Evolutionary conservation across 2,888 invertebrate species (phyloP).

Genomic region (Leucozona laternaria): DNA sequence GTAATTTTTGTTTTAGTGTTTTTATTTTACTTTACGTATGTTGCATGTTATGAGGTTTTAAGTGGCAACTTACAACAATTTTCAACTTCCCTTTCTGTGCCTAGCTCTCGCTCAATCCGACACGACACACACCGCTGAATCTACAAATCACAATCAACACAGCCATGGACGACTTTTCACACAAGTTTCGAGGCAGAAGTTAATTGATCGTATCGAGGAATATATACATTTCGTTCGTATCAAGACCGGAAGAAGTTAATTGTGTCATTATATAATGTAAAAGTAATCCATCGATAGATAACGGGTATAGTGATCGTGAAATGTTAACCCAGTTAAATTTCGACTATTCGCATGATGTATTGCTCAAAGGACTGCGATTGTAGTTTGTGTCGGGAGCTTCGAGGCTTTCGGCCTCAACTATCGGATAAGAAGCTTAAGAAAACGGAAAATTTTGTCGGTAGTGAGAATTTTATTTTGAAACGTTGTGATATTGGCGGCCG

Average conservation of each 20-base stretch:
- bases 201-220: slow-evolving; percentile 69
- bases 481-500: slow-evolving; percentile 81
- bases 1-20: slow-evolving; percentile 24
- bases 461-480: slow-evolving; percentile 85
- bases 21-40: not conserved
- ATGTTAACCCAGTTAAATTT: slow-evolving; percentile 50
- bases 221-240: slow-evolving; percentile 13
- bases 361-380: slow-evolving; percentile 90
- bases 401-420: slow-evolving; percentile 85
- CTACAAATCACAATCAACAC: slow-evolving; percentile 39
- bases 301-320: slow-evolving; percentile 53
- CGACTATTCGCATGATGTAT: slow-evolving; percentile 84
- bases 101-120: slow-evolving; percentile 19
- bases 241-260: slow-evolving; percentile 68
- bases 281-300: slow-evolving; percentile 8
- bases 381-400: slow-evolving; percentile 90
- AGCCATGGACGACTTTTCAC: slow-evolving; percentile 53
- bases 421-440: slow-evolving; percentile 48
- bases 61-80: slow-evolving; percentile 30
- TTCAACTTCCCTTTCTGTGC: slow-evolving; percentile 23
- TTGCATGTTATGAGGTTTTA: slow-evolving; percentile 38
- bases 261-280: slow-evolving; percentile 57
- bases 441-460: slow-evolving; percentile 71
- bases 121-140: slow-evolving; percentile 52
- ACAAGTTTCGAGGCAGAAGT: slow-evolving; percentile 62